Percentiles rank a stretch among this genome's conserved stretches.
Evolutionary conservation across 2,113 vertebrate species (phyloP).

Genomic region (Salvelinus alpinus): DNA sequence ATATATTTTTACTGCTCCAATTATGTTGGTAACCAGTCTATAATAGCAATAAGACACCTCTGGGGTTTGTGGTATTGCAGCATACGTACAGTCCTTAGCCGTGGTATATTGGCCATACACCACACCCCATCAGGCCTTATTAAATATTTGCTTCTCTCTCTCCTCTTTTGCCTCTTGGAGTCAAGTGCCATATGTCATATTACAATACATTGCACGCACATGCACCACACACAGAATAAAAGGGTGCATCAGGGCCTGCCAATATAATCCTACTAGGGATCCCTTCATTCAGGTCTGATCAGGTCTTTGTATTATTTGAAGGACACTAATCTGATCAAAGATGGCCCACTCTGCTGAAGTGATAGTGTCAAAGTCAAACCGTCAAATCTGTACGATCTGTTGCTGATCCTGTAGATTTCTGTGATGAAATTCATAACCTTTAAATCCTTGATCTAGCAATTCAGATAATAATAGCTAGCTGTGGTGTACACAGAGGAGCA

Average conservation of each 20-base stretch:
- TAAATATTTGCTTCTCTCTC: no score
- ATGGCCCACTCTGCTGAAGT: not conserved
- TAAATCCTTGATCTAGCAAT: not conserved
- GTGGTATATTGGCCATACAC: no score
- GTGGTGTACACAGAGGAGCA: not conserved
- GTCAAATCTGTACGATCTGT: not conserved
- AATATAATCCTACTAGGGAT: not conserved
- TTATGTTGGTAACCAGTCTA: no score
- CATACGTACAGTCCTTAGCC: no score
- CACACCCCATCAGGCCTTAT: no score
- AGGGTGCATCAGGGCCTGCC: not conserved
- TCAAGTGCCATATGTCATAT: not conserved
- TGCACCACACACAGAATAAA: not conserved
- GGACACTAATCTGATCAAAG: constrained; percentile 10
- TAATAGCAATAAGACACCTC: no score
- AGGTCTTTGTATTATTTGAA: not conserved
- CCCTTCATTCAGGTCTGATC: not conserved
- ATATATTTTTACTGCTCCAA: no score
- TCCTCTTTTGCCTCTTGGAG: no score
- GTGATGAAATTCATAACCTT: not conserved
- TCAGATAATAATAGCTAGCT: not conserved
- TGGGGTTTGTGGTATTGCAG: no score
- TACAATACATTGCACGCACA: not conserved
- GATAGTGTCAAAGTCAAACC: not conserved
- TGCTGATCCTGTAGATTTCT: not conserved